Evolutionary conservation across 2,797 vertebrate species (phyloP).

Genomic region (Botia almorhae): DNA sequence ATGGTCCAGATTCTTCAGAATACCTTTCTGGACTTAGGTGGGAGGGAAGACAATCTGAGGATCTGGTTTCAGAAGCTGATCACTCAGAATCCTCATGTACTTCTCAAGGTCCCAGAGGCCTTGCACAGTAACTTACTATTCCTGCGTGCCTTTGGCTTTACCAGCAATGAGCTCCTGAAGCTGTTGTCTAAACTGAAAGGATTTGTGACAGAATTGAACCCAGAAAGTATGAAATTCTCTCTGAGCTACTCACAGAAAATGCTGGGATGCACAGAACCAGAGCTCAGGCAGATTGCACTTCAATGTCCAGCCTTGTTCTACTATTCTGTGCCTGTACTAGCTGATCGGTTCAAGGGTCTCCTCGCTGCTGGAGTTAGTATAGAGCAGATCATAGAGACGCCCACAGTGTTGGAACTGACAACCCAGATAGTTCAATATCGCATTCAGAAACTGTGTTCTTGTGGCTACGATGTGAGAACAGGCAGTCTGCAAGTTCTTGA

Average conservation of each 20-base stretch:
- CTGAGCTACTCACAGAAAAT: slow-evolving; percentile 80
- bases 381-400: slow-evolving; percentile 82
- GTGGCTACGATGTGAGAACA: slow-evolving; percentile 79
- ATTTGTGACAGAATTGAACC: slow-evolving; percentile 87
- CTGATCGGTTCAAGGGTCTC: slow-evolving; percentile 83
- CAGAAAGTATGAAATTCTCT: slow-evolving; percentile 78
- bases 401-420: slow-evolving; percentile 88
- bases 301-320: slow-evolving; percentile 89
- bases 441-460: slow-evolving; percentile 79
- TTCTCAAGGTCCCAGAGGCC: slow-evolving; percentile 79
- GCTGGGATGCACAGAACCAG: slow-evolving; percentile 81
- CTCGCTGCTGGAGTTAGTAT: slow-evolving; percentile 82
- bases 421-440: slow-evolving; percentile 87
- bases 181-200: slow-evolving; percentile 90
- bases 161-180: slow-evolving; percentile 80
- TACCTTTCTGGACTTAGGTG: slow-evolving; percentile 84
- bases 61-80: slow-evolving; percentile 92
- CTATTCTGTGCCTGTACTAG: slow-evolving; percentile 81
- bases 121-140: slow-evolving; percentile 84
- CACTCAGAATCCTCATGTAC: slow-evolving; percentile 91
- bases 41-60: slow-evolving; percentile 85
- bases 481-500: slow-evolving; percentile 82
- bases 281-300: slow-evolving; percentile 81
- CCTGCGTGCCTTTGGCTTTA: slow-evolving; percentile 83
- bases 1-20: slow-evolving; percentile 82